Percentiles rank a stretch among this genome's conserved stretches.
These are phyloP conservation scores for Chamaetylas fuelleborni DNA, from an alignment of 2,113 vertebrate genomes.

Conservation along the genomic window DNA sequence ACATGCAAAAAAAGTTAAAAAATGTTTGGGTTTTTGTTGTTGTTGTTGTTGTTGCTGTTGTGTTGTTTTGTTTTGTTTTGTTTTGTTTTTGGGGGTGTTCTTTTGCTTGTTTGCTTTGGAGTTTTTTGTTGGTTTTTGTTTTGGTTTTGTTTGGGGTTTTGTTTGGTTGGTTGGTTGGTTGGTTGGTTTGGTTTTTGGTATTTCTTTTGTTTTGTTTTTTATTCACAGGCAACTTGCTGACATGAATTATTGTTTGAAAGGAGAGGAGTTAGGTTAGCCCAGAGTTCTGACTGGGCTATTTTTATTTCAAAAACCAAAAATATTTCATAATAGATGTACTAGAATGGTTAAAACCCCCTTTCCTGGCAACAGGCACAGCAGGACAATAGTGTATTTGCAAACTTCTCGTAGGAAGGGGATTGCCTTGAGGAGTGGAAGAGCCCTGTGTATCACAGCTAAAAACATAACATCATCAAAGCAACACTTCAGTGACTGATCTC, in stretches of 20 bases:
- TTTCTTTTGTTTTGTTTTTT: not conserved
- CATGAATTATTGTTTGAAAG: not conserved
- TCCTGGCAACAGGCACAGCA: not conserved
- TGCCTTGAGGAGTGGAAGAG: not conserved
- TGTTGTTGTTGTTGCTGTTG: not conserved
- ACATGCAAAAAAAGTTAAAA: not conserved
- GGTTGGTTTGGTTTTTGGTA: not conserved
- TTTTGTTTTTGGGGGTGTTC: not conserved
- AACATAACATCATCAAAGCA: not conserved
- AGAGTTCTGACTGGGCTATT: not conserved
- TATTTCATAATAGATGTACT: not conserved
- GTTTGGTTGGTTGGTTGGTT: not conserved
- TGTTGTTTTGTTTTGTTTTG: not conserved
- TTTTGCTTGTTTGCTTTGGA: not conserved
- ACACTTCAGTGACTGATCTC: not conserved
- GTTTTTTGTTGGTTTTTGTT: not conserved
- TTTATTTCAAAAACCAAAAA: not conserved
- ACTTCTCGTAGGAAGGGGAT: not conserved
- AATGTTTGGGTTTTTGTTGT: not conserved
- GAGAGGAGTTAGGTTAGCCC: not conserved
- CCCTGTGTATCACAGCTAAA: not conserved
- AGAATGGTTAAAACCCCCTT: not conserved
- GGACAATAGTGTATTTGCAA: not conserved
- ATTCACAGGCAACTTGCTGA: not conserved
- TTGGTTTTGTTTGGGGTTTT: not conserved